Base-by-base conservation (phyloP, 64 coral and sea anemone genomes). In the Montipora cactus region DNA sequence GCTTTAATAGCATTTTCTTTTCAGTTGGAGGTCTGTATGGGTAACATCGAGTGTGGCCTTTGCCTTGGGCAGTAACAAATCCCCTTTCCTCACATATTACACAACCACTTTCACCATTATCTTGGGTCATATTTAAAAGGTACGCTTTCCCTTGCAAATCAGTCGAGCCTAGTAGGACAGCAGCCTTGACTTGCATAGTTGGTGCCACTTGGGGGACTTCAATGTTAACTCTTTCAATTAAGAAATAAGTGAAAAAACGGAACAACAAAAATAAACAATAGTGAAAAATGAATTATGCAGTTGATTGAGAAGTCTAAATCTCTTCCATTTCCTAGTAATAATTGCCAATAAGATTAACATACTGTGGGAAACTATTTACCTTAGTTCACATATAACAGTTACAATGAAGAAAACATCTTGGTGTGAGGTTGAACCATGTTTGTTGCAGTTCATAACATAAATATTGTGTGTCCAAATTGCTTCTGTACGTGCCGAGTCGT, bases 101-200 rank as follows among this genome's bases (percentile, higher is more conserved):
- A 21, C 94, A 95, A 1, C 89, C 89, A 87, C 79, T 74, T 25
- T 73, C 64, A 1, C 89, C 94, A 95, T 87, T 95, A 7, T 95
- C 81, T 80, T 95, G 83, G 6, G 94, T 87, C 94, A 95, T 95
- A 53, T 91, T 22, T 16, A 91, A 52, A 14, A 95, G 37, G 28
- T 95, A 91, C 72, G 89, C 89, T 28, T 95, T 95, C 0, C 94
- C 94, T 49, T 95, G 94, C 2, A 95, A 76, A 62, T 95, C 81
- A 74, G 74, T 46, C 16, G 82, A 80, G 4, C 94, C 89, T 28
- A 95, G 48, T 9, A 95, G 9, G 0, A 91, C 76, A 45, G 89
- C 94, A 59, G 67, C 94, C 76, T 88, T 95, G 25, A 95, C 74
- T 1, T 10, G 5, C 12, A 91, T 23, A 22, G 21, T 44, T 77